Conservation (phyloP, 2,797 vertebrate species). For the Syncerus caffer region DNA sequence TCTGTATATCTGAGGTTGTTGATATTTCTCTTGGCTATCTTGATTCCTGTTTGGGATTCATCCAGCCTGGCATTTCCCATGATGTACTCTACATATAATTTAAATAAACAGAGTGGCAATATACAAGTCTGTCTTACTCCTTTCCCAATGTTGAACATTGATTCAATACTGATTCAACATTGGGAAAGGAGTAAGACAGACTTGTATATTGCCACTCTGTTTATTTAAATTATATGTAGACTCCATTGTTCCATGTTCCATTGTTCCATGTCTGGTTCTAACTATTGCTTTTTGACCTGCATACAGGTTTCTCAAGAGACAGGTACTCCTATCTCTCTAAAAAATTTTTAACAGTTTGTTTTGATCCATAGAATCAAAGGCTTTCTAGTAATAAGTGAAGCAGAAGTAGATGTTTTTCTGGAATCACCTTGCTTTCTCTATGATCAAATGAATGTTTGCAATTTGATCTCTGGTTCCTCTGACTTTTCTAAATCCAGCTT, state of each 20-base stretch:
- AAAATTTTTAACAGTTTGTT: background rate
- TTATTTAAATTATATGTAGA: no score
- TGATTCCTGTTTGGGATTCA: background rate
- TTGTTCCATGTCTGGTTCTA: background rate
- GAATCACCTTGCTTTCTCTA: background rate
- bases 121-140: background rate
- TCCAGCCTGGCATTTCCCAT: background rate
- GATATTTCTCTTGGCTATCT: background rate
- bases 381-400: background rate
- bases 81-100: background rate
- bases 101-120: background rate
- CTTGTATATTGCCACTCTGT: no score
- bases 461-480: background rate
- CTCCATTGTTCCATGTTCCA: no score
- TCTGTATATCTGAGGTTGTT: background rate
- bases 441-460: background rate
- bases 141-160: background rate
- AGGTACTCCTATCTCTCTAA: background rate
- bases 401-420: background rate
- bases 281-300: background rate
- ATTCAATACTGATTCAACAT: no score
- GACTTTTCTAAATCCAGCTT: background rate
- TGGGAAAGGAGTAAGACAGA: no score
- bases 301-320: background rate
- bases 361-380: background rate